Conservation (phyloP, 2,888 invertebrate species). For the Synergus itoensis region DNA sequence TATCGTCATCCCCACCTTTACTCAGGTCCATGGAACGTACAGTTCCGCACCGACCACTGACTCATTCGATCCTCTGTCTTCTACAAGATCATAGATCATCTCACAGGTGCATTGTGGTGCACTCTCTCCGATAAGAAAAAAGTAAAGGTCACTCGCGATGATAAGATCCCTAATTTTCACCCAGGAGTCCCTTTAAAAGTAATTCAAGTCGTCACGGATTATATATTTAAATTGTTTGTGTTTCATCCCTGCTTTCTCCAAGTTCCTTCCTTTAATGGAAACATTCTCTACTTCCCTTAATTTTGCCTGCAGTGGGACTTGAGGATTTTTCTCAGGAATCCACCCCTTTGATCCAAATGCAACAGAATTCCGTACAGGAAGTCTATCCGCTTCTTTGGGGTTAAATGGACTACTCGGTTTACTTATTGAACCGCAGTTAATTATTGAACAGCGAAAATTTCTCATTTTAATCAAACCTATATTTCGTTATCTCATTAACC, state of each 20-base stretch:
- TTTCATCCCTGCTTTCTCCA: too few relatives aligned
- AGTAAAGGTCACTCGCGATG: neutral
- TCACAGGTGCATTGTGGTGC: slow-evolving; percentile 33
- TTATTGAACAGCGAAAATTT: too few relatives aligned
- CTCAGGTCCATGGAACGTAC: slow-evolving; percentile 27
- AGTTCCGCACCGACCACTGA: slow-evolving; percentile 34
- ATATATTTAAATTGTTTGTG: too few relatives aligned
- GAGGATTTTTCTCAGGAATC: neutral
- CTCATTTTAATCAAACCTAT: neutral
- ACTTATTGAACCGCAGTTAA: neutral
- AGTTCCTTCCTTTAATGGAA: neutral
- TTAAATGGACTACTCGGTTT: neutral
- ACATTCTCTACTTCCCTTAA: neutral
- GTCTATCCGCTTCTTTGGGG: neutral
- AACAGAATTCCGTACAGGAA: neutral
- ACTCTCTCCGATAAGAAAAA: neutral
- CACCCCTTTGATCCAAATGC: neutral
- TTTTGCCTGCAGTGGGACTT: neutral
- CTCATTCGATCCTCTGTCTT: slow-evolving; percentile 24
- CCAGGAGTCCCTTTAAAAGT: neutral
- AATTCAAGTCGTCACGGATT: neutral
- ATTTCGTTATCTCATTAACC: neutral
- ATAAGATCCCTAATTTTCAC: neutral
- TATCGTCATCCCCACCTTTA: slow-evolving; percentile 52
- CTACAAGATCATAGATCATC: slow-evolving; percentile 21